phyloP scores from a whole-genome alignment of 2,797 vertebrate species.

The Choloepus didactylus region DNA sequence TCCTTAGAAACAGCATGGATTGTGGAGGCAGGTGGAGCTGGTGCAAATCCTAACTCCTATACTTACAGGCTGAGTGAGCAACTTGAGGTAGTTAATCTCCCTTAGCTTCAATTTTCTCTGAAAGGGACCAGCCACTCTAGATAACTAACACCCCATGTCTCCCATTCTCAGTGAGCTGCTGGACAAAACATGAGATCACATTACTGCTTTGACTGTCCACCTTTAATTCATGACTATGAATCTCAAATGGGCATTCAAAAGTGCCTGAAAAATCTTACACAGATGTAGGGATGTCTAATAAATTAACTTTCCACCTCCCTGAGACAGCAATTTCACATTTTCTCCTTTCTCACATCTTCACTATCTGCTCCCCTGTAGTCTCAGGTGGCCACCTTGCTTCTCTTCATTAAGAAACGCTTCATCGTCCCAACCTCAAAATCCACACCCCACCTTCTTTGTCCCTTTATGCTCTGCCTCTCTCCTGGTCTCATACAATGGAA shows the following conservation, averaged over 20 bases:
- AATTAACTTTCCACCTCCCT: neutral
- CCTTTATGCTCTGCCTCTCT: neutral
- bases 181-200: neutral
- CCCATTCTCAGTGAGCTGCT: neutral
- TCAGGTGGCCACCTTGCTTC: slow-evolving; percentile 19
- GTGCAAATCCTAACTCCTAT: neutral
- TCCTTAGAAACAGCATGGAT: neutral
- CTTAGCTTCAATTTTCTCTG: neutral
- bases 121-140: neutral
- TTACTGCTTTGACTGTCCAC: neutral
- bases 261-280: neutral
- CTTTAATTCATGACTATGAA: neutral
- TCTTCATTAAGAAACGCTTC: slow-evolving; percentile 40
- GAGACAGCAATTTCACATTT: slow-evolving; percentile 16
- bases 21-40: slow-evolving; percentile 23
- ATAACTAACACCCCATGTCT: accelerated
- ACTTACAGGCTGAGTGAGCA: neutral
- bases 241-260: neutral
- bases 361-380: slow-evolving; percentile 33
- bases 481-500: neutral
- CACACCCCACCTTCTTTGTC: neutral
- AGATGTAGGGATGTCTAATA: no score
- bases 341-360: slow-evolving; percentile 30
- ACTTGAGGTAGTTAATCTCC: neutral
- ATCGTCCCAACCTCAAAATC: neutral